Evolutionary conservation across 2,113 vertebrate species (phyloP), one percentile per base, ranked within the genome.

Genomic region (Tonatia bakeri): DNA sequence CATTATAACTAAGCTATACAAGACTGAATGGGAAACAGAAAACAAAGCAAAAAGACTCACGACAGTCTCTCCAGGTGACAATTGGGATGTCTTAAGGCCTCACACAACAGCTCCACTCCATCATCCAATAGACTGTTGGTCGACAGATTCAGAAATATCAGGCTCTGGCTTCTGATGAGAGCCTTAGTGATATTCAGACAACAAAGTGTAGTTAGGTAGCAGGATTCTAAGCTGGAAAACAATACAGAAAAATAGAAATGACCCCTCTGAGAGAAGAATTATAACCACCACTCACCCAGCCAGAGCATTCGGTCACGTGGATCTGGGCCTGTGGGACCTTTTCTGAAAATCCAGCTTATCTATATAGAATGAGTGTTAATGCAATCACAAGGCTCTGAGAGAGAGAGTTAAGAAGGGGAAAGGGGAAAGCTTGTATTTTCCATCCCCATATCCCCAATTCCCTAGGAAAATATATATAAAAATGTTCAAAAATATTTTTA

Each of bases 11-110:
- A 40, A 87, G 38, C 36, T 65, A 93, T 22, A 47, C 2, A 54
- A 33, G 28, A 70, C 26, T 24, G 14, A 82, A 47, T 47, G 91
- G 33, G 31, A 70, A 91, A 33, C 8, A 28, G 50, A 54, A 94
- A 92, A 89, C 52, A 92, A 54, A 72, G 36, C 43, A 47, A 56
- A 56, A 87, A 87, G 47, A 92, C 96, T 97, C 65, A 98, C 96
- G 86, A 95, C 38, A 98, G 38, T 73, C 87, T 96, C 82, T 97
- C 61, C 73, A 98, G 85, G 69, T 50, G 26, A 87, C 96, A 97
- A 8, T 72, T 22, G n/a, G 96, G 90, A 64, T 96, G 61, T 72
- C 45, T 69, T 77, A 98, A 80, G 33, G 84, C 96, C 24, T 98
- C 79, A 13, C 96, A 97, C 14, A 98, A 81, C 6, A 94, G 61